These are phyloP conservation scores for Zoanthus sansibaricus DNA, from an alignment of 92 coral and sea anemone genomes.

Conservation along the genomic window DNA sequence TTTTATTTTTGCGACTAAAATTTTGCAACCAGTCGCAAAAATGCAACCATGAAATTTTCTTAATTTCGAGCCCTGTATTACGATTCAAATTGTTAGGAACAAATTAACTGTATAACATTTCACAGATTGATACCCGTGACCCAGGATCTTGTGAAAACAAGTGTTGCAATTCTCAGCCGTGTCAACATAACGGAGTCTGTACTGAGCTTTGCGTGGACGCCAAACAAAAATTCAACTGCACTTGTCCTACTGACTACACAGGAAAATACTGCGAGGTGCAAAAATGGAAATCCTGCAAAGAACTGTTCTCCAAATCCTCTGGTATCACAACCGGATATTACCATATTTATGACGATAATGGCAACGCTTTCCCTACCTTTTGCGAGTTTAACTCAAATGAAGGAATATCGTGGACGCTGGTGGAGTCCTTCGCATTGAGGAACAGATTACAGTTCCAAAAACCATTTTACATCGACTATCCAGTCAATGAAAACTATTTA, in stretches of 20 bases:
- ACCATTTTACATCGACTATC: not conserved
- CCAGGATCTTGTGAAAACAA: not conserved
- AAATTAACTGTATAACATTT: not conserved
- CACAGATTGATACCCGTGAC: not conserved
- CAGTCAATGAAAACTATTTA: constrained; percentile 2
- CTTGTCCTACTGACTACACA: constrained; percentile 3
- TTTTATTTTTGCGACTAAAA: too few species aligned
- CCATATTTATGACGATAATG: constrained; percentile 3
- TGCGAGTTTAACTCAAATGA: not conserved
- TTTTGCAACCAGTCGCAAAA: too few species aligned
- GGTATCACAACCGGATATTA: not conserved
- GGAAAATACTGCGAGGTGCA: constrained; percentile 18
- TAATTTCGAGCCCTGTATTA: too few species aligned
- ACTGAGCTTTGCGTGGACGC: not conserved
- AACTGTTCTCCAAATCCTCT: not conserved
- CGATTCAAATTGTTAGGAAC: too few species aligned
- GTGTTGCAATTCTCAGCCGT: constrained; percentile 25
- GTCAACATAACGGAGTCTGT: constrained; percentile 19
- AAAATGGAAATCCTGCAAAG: constrained; percentile 21
- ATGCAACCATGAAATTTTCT: too few species aligned
- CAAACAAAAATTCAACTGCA: constrained; percentile 18
- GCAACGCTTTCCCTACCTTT: not conserved
- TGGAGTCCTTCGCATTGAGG: constrained; percentile 11
- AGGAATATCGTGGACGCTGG: constrained; percentile 14
- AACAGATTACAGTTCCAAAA: not conserved